A percentile compares a stretch with the other conserved stretches of the same genome.
phyloP scores from a whole-genome alignment of 1,140 invertebrate genomes.

The Drosophila melanica region DNA sequence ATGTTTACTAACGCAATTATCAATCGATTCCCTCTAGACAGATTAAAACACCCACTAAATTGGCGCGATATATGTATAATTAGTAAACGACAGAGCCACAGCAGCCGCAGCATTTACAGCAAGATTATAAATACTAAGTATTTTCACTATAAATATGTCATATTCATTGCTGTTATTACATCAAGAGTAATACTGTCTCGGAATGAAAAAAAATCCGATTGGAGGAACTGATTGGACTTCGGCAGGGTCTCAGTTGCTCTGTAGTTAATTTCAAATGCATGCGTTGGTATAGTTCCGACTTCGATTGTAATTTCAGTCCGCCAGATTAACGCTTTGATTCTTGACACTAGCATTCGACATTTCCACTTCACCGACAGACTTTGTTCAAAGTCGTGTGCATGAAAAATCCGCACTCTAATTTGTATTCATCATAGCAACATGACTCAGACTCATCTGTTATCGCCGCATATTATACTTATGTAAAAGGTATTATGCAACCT shows the following conservation, averaged over 20 bases:
- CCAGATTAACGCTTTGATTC: constrained; percentile 4
- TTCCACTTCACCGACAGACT: background rate
- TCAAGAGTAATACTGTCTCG: background rate
- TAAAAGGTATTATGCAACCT: background rate
- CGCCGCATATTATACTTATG: constrained; percentile 40
- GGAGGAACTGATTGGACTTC: constrained; percentile 14
- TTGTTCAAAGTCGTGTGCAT: constrained; percentile 3
- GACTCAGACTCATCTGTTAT: constrained; percentile 25
- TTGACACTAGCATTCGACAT: constrained; percentile 1
- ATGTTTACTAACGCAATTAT: too few relatives aligned
- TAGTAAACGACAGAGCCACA: too few relatives aligned
- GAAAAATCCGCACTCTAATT: background rate
- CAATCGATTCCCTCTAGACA: too few relatives aligned
- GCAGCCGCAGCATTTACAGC: too few relatives aligned
- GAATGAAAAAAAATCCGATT: constrained; percentile 4
- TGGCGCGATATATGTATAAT: too few relatives aligned
- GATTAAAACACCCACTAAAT: too few relatives aligned
- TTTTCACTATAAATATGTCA: background rate
- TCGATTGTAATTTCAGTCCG: constrained; percentile 19
- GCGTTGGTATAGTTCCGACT: constrained; percentile 29
- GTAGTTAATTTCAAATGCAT: background rate
- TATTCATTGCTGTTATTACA: too few relatives aligned
- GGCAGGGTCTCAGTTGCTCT: background rate
- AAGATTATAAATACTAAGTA: too few relatives aligned
- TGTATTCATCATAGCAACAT: background rate